A percentile compares a stretch with the other conserved stretches of the same genome.
Evolutionary conservation across 2,888 invertebrate species (phyloP).

Genomic region (Aspidiotus rigidus): DNA sequence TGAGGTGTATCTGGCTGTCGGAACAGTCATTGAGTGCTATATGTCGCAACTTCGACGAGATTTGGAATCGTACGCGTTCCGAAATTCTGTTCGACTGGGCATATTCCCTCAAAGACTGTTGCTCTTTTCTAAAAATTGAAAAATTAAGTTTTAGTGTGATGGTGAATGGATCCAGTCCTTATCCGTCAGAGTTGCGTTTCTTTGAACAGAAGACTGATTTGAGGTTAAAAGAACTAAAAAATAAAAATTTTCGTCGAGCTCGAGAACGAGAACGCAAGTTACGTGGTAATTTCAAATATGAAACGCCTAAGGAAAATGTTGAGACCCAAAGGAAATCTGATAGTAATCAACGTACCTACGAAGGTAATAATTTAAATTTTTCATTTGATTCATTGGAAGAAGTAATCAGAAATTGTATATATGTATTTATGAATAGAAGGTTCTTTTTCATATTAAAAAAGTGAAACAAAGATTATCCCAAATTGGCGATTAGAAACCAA

Average conservation of each 20-base stretch:
- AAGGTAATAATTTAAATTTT: too few relatives aligned
- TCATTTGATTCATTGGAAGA: background rate
- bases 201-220: background rate
- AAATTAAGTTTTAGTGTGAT: conserved; percentile 1
- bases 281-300: conserved; percentile 16
- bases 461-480: too few relatives aligned
- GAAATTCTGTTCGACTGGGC: conserved; percentile 26
- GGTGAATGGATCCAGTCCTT: background rate
- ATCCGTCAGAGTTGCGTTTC: too few relatives aligned
- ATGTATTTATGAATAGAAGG: too few relatives aligned
- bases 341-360: too few relatives aligned
- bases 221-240: conserved; percentile 4
- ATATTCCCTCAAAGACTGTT: conserved; percentile 21
- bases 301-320: conserved; percentile 21
- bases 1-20: conserved; percentile 18
- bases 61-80: conserved; percentile 6
- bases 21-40: conserved; percentile 2
- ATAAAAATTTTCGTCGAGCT: background rate
- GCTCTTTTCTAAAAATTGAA: background rate
- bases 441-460: too few relatives aligned
- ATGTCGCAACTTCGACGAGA: conserved; percentile 10
- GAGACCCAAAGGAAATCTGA: conserved; percentile 3
- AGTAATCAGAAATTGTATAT: too few relatives aligned
- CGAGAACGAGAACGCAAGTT: background rate
- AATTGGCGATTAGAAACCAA: too few relatives aligned